These are phyloP conservation scores for Mythimna vitellina DNA, from an alignment of 2,888 invertebrate genomes.

Conservation along the genomic window DNA sequence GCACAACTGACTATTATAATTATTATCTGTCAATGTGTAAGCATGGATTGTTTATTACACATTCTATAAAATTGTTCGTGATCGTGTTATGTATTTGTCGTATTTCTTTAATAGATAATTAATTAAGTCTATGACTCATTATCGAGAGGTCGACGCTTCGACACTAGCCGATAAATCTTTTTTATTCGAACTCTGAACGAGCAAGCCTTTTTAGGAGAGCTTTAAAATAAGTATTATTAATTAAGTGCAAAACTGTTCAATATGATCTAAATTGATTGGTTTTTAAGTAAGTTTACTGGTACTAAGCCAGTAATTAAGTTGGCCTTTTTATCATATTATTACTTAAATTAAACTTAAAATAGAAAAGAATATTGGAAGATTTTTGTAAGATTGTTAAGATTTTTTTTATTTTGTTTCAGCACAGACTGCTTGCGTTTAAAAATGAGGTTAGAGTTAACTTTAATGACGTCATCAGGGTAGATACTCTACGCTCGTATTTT, in stretches of 20 bases:
- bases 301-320: not conserved
- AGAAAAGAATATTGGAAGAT: too few species aligned
- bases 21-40: constrained; percentile 55
- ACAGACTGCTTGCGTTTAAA: not conserved
- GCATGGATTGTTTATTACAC: constrained; percentile 52
- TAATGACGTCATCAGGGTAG: too few species aligned
- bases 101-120: constrained; percentile 45
- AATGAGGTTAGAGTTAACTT: too few species aligned
- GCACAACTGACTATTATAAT: constrained; percentile 58
- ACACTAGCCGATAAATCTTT: constrained; percentile 44
- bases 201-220: constrained; percentile 6
- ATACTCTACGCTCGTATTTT: too few species aligned
- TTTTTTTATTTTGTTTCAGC: not conserved
- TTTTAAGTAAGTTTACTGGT: not conserved
- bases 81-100: constrained; percentile 38
- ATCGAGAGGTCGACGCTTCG: constrained; percentile 32
- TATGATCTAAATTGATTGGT: constrained; percentile 28
- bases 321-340: not conserved
- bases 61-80: constrained; percentile 38
- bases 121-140: constrained; percentile 39
- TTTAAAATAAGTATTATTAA: constrained; percentile 21
- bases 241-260: constrained; percentile 25
- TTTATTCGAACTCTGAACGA: constrained; percentile 31
- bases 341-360: not conserved
- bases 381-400: not conserved